Evolutionary conservation across 2,888 invertebrate genomes (phyloP), one percentile per base, ranked within the genome.

Genomic region (Agrochola macilenta): DNA sequence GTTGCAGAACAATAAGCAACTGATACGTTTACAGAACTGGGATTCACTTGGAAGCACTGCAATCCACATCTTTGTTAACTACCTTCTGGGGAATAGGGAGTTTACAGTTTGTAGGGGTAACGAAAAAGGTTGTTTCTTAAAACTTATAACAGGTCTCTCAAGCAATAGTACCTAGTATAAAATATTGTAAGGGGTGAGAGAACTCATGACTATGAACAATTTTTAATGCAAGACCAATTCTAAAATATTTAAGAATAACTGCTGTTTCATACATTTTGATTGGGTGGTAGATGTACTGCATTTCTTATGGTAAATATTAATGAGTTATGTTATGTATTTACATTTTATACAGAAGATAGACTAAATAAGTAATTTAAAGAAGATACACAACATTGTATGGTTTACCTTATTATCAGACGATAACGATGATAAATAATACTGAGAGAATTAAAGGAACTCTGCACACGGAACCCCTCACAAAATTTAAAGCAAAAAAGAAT

Each of bases 1-100:
- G 77, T 79, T 58, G 81, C 69, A 81, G 65, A 71, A 84, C 84
- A 84, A 76, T 82, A 76, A 80, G 77, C 61, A 73, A 84, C 61
- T 84, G 84, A 70, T 76, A 83, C 72, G 52, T 69, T 84, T 70
- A 69, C 71, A 58, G 58, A 63, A 57, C 58, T 14, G 73, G 39
- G 60, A 78, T 73, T 69, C 79, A 74, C 84, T 84, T 69, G 73
- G 57, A 69, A 57, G 58, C 39, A 60, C 66, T 71, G 49, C 11
- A 46, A 54, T 66, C 35, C 35, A 49, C 70, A 66, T 63, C 72
- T 73, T 66, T 60, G 35, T 5, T 57, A 70, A 83, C 58, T 76
- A 63, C 26, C 54, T 72, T 39, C 61, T 26, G 23, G 69, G 72
- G 72, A 83, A 61, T 72, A 39, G 1, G 23, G 49, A 30, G n/a